These are phyloP conservation scores for Palythoa caribaeorum DNA, from an alignment of 92 coral and sea anemone species.

Conservation along the genomic window DNA sequence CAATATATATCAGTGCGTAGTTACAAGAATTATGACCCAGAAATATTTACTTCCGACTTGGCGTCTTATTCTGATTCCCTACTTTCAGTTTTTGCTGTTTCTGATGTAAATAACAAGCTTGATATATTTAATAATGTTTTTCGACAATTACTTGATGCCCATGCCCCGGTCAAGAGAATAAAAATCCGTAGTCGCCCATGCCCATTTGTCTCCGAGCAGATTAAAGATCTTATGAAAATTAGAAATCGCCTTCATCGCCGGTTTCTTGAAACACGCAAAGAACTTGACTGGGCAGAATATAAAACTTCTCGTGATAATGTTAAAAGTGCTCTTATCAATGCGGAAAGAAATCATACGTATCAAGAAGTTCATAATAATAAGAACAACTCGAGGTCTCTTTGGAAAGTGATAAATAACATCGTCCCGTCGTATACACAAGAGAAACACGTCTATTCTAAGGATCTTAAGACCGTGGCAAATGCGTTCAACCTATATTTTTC, in stretches of 20 bases:
- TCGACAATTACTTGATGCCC: constrained; percentile 41
- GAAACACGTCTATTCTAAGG: too few species aligned
- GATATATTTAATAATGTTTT: neutral
- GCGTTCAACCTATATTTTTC: neutral
- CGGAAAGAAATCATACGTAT: neutral
- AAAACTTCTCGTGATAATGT: constrained; percentile 34
- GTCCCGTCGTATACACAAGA: constrained; percentile 8
- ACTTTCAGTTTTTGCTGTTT: neutral
- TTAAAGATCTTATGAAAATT: constrained; percentile 50
- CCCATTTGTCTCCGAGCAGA: constrained; percentile 53
- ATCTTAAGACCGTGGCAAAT: neutral
- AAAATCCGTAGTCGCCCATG: constrained; percentile 65
- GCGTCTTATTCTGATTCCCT: constrained; percentile 4
- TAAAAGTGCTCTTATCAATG: constrained; percentile 1
- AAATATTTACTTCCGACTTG: constrained; percentile 16
- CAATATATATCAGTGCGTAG: constrained; percentile 60
- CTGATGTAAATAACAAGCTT: neutral
- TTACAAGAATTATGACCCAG: constrained; percentile 59
- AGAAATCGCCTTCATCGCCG: constrained; percentile 61
- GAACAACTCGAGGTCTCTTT: constrained; percentile 22
- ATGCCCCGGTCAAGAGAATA: constrained; percentile 43
- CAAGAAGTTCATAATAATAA: neutral
- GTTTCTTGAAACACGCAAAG: constrained; percentile 40
- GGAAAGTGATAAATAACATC: neutral
- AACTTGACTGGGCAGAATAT: constrained; percentile 41